Conservation (phyloP, 2,888 invertebrate genomes). For the Drosophila pseudotalamancana region DNA sequence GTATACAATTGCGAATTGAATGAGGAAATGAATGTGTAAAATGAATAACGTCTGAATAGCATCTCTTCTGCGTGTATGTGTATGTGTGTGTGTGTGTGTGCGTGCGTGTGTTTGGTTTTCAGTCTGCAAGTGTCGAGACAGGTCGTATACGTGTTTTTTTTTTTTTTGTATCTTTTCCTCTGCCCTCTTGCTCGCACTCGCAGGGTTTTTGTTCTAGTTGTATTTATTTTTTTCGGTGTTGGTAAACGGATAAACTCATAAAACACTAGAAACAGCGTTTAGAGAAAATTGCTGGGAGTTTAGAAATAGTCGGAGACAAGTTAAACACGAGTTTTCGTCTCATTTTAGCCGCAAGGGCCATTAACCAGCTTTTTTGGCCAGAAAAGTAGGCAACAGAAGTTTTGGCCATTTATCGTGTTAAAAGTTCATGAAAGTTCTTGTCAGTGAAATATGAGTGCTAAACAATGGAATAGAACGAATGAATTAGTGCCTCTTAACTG, state of each 20-base stretch:
- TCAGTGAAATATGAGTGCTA: not conserved
- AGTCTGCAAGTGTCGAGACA: conserved; percentile 61
- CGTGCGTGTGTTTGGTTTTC: conserved; percentile 27
- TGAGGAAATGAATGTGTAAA: conserved; percentile 81
- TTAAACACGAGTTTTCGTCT: conserved; percentile 4
- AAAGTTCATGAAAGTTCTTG: conserved; percentile 15
- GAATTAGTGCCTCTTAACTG: not conserved
- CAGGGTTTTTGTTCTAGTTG: conserved; percentile 15
- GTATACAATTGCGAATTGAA: conserved; percentile 81
- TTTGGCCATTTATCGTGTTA: conserved; percentile 8
- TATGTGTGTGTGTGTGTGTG: conserved; percentile 1
- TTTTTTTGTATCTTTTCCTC: not conserved
- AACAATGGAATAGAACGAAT: conserved; percentile 2
- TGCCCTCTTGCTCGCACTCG: conserved; percentile 5
- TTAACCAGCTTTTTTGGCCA: conserved; percentile 3
- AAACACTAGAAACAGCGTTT: conserved; percentile 61
- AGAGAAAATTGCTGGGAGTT: conserved; percentile 45
- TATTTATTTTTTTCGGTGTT: conserved; percentile 44
- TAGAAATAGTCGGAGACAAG: conserved; percentile 13
- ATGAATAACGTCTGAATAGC: conserved; percentile 78
- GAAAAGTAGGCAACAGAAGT: conserved; percentile 53
- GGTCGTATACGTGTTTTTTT: conserved; percentile 72
- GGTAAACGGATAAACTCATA: conserved; percentile 67
- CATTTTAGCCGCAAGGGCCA: conserved; percentile 8
- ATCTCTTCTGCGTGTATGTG: conserved; percentile 13